Percentiles rank a stretch among this genome's conserved stretches.
Evolutionary conservation across 2,797 vertebrate genomes (phyloP).

Genomic region (Cynopterus sphinx): DNA sequence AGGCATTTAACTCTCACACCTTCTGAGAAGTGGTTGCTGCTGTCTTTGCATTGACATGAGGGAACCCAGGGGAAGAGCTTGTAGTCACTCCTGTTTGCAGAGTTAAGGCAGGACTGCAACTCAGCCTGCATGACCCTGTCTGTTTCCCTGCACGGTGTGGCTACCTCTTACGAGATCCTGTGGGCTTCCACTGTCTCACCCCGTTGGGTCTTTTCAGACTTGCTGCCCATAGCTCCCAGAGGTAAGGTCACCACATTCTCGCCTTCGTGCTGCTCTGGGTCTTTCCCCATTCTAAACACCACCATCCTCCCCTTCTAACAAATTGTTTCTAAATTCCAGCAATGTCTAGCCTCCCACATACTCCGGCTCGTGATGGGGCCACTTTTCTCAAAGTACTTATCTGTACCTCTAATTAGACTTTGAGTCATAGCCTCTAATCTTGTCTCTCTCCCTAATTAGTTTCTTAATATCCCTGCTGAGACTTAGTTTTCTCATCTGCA

Average conservation of each 20-base stretch:
- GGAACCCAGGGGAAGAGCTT: neutral
- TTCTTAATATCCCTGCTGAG: neutral
- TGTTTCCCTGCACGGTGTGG: accelerated
- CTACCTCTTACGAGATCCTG: accelerated
- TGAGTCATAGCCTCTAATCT: neutral
- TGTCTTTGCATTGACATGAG: neutral
- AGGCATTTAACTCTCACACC: accelerated
- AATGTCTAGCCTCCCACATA: neutral
- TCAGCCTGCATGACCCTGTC: accelerated
- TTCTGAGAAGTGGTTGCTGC: too few species aligned
- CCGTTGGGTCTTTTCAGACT: neutral
- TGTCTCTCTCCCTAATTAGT: neutral
- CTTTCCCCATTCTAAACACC: neutral
- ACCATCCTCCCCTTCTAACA: neutral
- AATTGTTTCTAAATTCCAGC: neutral
- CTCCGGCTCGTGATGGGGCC: neutral
- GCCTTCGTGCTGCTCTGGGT: neutral
- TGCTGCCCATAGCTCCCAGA: neutral
- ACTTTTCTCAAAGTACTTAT: neutral
- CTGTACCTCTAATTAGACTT: neutral
- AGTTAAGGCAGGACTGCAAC: neutral
- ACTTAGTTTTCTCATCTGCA: conserved; percentile 28
- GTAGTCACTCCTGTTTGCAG: neutral
- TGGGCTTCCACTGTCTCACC: neutral
- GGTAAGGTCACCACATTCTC: neutral